phyloP scores from a whole-genome alignment of 2,797 vertebrate species.

The Erethizon dorsatum region DNA sequence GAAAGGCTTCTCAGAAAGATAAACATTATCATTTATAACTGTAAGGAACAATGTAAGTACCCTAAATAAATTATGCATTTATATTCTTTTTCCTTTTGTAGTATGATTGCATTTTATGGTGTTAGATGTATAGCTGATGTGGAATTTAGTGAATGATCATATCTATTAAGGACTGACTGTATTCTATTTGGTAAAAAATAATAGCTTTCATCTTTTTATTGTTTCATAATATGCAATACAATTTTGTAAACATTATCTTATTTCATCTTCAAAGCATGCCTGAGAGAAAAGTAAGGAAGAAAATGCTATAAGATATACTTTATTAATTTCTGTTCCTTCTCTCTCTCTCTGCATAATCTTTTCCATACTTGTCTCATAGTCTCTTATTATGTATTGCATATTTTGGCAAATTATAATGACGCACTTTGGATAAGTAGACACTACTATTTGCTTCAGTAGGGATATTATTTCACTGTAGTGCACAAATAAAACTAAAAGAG shows the following conservation, averaged over 20 bases:
- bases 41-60: not conserved
- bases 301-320: not conserved
- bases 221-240: not conserved
- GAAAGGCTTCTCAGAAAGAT: not conserved
- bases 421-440: not conserved
- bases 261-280: not conserved
- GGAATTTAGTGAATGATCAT: not conserved
- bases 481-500: not conserved
- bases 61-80: not conserved
- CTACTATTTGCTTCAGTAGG: not conserved
- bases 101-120: not conserved
- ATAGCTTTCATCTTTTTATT: not conserved
- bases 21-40: not conserved
- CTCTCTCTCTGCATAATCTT: not conserved
- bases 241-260: not conserved
- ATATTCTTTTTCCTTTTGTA: not conserved
- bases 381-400: not conserved
- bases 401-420: conserved; percentile 32
- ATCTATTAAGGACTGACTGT: not conserved
- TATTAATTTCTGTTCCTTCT: not conserved
- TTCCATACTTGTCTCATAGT: not conserved
- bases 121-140: not conserved
- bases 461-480: not conserved
- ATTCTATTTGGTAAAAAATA: conserved; percentile 39
- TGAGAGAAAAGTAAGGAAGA: not conserved